These are phyloP conservation scores for Piscicola geometra DNA, from an alignment of 2,888 invertebrate genomes.

Conservation along the genomic window DNA sequence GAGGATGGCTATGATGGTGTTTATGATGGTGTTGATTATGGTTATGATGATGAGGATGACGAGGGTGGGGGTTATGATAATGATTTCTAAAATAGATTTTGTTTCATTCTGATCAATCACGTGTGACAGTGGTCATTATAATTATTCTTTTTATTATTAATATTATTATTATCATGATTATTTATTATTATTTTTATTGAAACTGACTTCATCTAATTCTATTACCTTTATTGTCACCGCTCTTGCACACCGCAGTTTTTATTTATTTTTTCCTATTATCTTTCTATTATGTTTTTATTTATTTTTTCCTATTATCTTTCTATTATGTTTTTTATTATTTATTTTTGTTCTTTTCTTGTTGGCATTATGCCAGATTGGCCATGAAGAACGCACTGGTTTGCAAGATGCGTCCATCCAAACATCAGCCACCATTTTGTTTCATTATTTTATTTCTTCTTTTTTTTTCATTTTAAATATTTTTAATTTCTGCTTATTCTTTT, in stretches of 20 bases:
- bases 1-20: too few relatives aligned
- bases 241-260: not conserved
- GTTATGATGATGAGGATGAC: too few relatives aligned
- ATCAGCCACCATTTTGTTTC: not conserved
- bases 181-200: not conserved
- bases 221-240: not conserved
- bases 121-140: too few relatives aligned
- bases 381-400: too few relatives aligned
- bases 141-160: not conserved
- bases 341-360: constrained; percentile 1
- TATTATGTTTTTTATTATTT: not conserved
- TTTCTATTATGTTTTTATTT: not conserved
- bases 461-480: not conserved
- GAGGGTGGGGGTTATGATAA: too few relatives aligned
- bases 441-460: not conserved
- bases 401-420: too few relatives aligned
- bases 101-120: too few relatives aligned
- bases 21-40: too few relatives aligned
- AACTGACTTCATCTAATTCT: not conserved
- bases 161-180: not conserved
- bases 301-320: not conserved
- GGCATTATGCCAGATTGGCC: not conserved
- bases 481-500: not conserved
- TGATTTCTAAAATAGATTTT: too few relatives aligned
- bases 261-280: not conserved